Conservation (phyloP, 2,888 invertebrate genomes). For the Pristionchus fissidentatus region DNA sequence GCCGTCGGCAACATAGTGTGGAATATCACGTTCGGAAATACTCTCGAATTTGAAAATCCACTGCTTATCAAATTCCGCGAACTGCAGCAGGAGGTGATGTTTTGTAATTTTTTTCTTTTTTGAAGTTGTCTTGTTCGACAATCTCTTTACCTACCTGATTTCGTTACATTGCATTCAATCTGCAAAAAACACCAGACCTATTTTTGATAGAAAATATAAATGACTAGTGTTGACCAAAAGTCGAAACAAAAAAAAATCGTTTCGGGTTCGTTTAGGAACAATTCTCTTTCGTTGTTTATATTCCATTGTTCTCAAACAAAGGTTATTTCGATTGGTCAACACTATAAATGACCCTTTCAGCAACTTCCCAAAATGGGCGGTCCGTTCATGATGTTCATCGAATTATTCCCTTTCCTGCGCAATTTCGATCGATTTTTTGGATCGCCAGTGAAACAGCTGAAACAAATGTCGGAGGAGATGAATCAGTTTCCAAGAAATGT, state of each 20-base stretch:
- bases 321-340: too few relatives aligned
- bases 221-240: too few relatives aligned
- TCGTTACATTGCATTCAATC: too few relatives aligned
- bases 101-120: too few relatives aligned
- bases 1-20: slow-evolving; percentile 15
- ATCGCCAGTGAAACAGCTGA: not conserved
- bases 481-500: not conserved
- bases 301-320: too few relatives aligned
- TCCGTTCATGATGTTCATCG: slow-evolving; percentile 12
- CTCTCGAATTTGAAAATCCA: slow-evolving; percentile 25
- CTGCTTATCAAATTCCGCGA: not conserved
- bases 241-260: not conserved
- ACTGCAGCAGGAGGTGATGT: not conserved
- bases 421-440: slow-evolving; percentile 18
- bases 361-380: not conserved
- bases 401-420: not conserved
- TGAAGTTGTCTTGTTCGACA: not conserved
- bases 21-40: slow-evolving; percentile 27
- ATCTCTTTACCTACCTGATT: too few relatives aligned
- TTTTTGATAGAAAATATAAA: too few relatives aligned
- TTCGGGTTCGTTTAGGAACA: too few relatives aligned
- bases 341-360: too few relatives aligned
- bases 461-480: not conserved
- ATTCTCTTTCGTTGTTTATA: too few relatives aligned
- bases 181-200: too few relatives aligned